Percentiles rank a stretch among this genome's conserved stretches.
These are phyloP conservation scores for Cyprinella venusta DNA, from an alignment of 2,797 vertebrate genomes.

Conservation along the genomic window DNA sequence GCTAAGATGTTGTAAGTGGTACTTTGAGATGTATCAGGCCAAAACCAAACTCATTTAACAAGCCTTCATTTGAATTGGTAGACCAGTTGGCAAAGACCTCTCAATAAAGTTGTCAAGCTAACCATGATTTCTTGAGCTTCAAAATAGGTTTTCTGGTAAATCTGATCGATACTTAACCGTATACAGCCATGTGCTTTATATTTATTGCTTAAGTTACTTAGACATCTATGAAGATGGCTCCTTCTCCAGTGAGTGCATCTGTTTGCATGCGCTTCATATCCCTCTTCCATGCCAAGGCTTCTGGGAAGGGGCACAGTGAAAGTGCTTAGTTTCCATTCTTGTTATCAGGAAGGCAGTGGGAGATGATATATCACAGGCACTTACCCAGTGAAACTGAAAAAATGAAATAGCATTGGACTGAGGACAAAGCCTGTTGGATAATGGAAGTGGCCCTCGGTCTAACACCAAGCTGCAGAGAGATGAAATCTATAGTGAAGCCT, in stretches of 20 bases:
- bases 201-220: slow-evolving; percentile 28
- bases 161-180: slow-evolving; percentile 43
- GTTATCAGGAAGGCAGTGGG: slow-evolving; percentile 55
- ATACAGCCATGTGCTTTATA: slow-evolving; percentile 23
- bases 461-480: slow-evolving; percentile 51
- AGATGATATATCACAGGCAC: slow-evolving; percentile 61
- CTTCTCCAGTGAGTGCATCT: slow-evolving; percentile 22
- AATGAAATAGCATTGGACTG: slow-evolving; percentile 61
- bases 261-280: slow-evolving; percentile 34
- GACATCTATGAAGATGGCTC: slow-evolving; percentile 39
- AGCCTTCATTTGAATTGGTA: slow-evolving; percentile 22
- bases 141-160: slow-evolving; percentile 45
- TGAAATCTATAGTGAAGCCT: slow-evolving; percentile 56
- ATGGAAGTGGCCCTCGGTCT: slow-evolving; percentile 57
- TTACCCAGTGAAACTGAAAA: slow-evolving; percentile 59
- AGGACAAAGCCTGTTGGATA: slow-evolving; percentile 57
- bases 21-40: slow-evolving; percentile 16
- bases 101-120: slow-evolving; percentile 34
- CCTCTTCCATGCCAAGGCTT: slow-evolving; percentile 45
- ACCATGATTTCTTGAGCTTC: slow-evolving; percentile 46
- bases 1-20: slow-evolving; percentile 20
- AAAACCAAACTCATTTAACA: slow-evolving; percentile 37
- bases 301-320: slow-evolving; percentile 54
- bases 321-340: slow-evolving; percentile 60
- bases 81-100: not conserved